Evolutionary conservation across 2,888 invertebrate species (phyloP).

Genomic region (Drosophila niveifrons): DNA sequence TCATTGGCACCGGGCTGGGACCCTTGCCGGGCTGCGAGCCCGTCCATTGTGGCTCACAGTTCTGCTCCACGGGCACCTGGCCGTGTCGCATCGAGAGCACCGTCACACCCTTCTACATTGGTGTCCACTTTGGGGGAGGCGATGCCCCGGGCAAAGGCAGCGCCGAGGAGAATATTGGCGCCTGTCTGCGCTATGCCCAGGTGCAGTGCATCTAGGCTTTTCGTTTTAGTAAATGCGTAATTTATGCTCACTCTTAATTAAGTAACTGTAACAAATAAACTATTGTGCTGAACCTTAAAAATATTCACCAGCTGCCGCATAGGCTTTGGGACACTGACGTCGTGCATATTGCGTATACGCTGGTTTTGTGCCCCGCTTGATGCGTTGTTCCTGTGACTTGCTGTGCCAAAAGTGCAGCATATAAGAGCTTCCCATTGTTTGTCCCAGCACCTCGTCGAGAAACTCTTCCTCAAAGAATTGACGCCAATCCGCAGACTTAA

Average conservation of each 20-base stretch:
- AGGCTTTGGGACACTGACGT: too few species aligned
- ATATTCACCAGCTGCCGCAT: background rate
- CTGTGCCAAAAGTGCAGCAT: too few species aligned
- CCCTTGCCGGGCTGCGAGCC: slow-evolving; percentile 89
- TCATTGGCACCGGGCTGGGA: slow-evolving; percentile 88
- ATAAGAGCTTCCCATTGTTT: too few species aligned
- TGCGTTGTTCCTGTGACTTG: too few species aligned
- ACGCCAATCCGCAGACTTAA: too few species aligned
- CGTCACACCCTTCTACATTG: slow-evolving; percentile 91
- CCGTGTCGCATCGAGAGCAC: slow-evolving; percentile 90
- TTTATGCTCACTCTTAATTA: background rate
- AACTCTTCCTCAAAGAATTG: too few species aligned
- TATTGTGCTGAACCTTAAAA: too few species aligned
- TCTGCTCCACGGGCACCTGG: slow-evolving; percentile 87
- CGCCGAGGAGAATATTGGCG: slow-evolving; percentile 93
- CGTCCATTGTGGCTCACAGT: slow-evolving; percentile 91
- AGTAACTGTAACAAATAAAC: background rate
- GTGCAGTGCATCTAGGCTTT: slow-evolving; percentile 87
- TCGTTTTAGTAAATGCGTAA: slow-evolving; percentile 42
- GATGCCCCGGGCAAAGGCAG: slow-evolving; percentile 88
- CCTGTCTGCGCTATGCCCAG: slow-evolving; percentile 91
- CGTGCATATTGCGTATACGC: too few species aligned
- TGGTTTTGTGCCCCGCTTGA: too few species aligned
- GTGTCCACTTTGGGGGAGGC: slow-evolving; percentile 91
- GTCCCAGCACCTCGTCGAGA: too few species aligned